Evolutionary conservation across 2,888 invertebrate genomes (phyloP).

Genomic region (Hypomecis punctinalis): DNA sequence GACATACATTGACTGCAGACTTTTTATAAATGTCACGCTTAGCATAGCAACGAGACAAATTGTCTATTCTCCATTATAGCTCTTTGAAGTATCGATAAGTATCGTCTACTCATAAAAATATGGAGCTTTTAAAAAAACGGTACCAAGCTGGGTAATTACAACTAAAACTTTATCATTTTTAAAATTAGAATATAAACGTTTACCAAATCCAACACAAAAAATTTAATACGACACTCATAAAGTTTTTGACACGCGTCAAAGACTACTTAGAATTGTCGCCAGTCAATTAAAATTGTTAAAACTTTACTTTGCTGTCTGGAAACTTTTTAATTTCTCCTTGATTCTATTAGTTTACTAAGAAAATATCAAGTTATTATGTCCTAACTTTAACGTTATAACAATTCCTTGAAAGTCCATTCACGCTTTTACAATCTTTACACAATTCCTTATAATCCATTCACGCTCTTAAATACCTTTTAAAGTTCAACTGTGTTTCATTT

Average conservation of each 20-base stretch:
- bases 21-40: too few species aligned
- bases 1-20: too few species aligned
- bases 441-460: slow-evolving; percentile 21
- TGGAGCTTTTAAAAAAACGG: too few species aligned
- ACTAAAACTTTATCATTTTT: too few species aligned
- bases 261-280: slow-evolving; percentile 20
- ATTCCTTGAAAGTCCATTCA: slow-evolving; percentile 2
- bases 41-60: too few species aligned
- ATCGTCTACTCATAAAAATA: too few species aligned
- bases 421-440: slow-evolving; percentile 10
- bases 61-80: too few species aligned
- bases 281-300: slow-evolving; percentile 44
- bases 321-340: slow-evolving; percentile 44
- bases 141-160: too few species aligned
- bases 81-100: too few species aligned
- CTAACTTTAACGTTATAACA: slow-evolving; percentile 22
- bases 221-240: slow-evolving; percentile 20
- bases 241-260: slow-evolving; percentile 21
- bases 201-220: slow-evolving; percentile 13
- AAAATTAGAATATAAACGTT: too few species aligned
- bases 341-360: slow-evolving; percentile 37
- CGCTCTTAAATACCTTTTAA: slow-evolving; percentile 28
- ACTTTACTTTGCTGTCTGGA: slow-evolving; percentile 40
- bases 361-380: slow-evolving; percentile 35
- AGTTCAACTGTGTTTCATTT: slow-evolving; percentile 50